A percentile compares a stretch with the other conserved stretches of the same genome.
Conservation (phyloP, 2,797 vertebrate species). For the Xenentodon cancila region DNA sequence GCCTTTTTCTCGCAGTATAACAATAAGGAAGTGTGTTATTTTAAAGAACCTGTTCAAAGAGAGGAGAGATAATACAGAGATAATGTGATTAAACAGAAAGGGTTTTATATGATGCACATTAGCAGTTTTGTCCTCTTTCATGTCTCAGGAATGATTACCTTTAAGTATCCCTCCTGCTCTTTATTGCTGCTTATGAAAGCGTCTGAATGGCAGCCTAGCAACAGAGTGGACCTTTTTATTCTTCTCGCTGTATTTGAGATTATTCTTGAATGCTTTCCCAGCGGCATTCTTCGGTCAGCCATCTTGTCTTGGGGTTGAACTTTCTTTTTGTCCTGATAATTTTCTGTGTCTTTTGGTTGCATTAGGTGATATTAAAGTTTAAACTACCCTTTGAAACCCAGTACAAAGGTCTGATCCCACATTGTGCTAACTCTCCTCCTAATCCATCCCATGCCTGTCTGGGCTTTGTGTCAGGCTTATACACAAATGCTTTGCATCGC, state of each 20-base stretch:
- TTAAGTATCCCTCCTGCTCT: constrained; percentile 58
- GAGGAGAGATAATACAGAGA: constrained; percentile 66
- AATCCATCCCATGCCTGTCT: constrained; percentile 50
- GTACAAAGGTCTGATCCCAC: constrained; percentile 48
- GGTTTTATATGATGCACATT: constrained; percentile 75
- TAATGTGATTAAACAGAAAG: constrained; percentile 73
- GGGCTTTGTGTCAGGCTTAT: constrained; percentile 49
- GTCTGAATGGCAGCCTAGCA: constrained; percentile 57
- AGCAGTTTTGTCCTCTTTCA: constrained; percentile 72
- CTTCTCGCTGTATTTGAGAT: constrained; percentile 51
- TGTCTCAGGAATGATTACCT: constrained; percentile 70
- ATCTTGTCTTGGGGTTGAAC: constrained; percentile 42
- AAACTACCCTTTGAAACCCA: constrained; percentile 43
- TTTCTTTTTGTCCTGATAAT: constrained; percentile 34
- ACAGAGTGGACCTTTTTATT: constrained; percentile 54
- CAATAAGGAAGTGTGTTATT: constrained; percentile 75
- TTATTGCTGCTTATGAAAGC: constrained; percentile 68
- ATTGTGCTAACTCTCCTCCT: constrained; percentile 52
- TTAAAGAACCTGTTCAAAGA: constrained; percentile 75
- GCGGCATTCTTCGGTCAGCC: constrained; percentile 19
- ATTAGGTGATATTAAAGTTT: constrained; percentile 46
- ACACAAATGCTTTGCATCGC: constrained; percentile 55
- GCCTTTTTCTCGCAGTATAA: constrained; percentile 54
- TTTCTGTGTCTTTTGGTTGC: constrained; percentile 17
- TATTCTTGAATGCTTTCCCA: constrained; percentile 47